Base-by-base conservation (phyloP, 2,888 invertebrate species). In the Pseudeuparius sepicola region DNA sequence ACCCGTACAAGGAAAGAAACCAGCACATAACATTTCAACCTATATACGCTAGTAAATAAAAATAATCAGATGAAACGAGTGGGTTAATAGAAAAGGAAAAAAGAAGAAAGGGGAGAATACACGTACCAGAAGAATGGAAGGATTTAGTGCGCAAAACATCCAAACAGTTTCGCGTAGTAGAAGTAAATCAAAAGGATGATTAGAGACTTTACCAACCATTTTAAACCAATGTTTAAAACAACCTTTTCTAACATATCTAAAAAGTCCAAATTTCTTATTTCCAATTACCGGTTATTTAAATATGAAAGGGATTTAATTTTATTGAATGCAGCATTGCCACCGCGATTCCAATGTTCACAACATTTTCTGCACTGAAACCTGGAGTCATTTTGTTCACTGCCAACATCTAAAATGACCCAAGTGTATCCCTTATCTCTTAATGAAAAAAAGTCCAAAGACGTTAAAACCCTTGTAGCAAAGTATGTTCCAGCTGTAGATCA, bases 401-500 rank as follows among this genome's bases (percentile, higher is more conserved):
- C 9, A 12, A 14, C 11, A 4, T 28, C 14, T 10, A 28, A 27
- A 27, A 27, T 27, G 11, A 27, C 14, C 11, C 27, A 27, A 27
- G 11, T 9, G 4, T 27, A 27, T 28, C 29, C 29, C 16, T 28
- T 28, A 28, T 14, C 29, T 14, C 14, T 28, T 15, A 28, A 28
- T 28, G 3, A 28, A 28, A 28, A 28, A n/a, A 28, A 28, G 27
- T 13, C 14, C 27, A 10, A 27, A 27, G 11, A 27, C 27, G 27
- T 27, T 27, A 27, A 27, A 28, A 11, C 14, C 14, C 29, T 14
- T 28, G 14, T 14, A 28, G 29, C 14, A 28, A 28, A 28, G n/a
- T 28, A 28, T 28, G 29, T 28, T 28, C 29, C 29, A 28, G 29
- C 29, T n/a, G 29, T 17, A 28, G 29, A 28, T 28, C 15, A 5